phyloP scores from a whole-genome alignment of 2,888 invertebrate genomes.

The Tholera decimalis region DNA sequence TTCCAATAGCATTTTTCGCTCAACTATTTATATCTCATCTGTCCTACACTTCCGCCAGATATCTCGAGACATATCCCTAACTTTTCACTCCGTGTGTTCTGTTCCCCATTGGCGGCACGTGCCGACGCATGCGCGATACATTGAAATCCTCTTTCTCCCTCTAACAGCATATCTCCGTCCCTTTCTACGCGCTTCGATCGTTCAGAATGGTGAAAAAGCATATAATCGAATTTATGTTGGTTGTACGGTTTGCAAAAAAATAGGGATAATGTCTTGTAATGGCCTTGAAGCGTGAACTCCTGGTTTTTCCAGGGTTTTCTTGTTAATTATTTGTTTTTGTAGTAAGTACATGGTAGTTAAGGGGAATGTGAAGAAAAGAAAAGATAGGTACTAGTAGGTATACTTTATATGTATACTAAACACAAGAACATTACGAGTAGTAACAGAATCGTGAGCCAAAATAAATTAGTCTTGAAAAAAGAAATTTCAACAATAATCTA shows the following conservation, averaged over 20 bases:
- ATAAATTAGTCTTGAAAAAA: no score
- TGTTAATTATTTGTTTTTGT: not conserved
- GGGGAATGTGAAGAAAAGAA: not conserved
- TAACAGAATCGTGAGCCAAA: no score
- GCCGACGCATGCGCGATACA: conserved; percentile 84
- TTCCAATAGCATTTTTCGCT: not conserved
- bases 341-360: not conserved
- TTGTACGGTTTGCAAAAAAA: conserved; percentile 78
- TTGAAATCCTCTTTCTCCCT: conserved; percentile 68
- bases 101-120: conserved; percentile 79
- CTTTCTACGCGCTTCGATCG: conserved; percentile 87
- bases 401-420: no score
- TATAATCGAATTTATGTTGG: conserved; percentile 89
- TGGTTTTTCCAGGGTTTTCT: conserved; percentile 2
- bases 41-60: conserved; percentile 43
- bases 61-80: conserved; percentile 66
- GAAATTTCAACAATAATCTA: no score
- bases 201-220: conserved; percentile 89
- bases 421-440: no score
- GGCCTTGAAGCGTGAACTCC: conserved; percentile 76
- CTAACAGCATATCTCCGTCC: conserved; percentile 72
- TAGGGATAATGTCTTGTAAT: conserved; percentile 45
- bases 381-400: no score
- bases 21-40: not conserved
- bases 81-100: conserved; percentile 66